phyloP scores from a whole-genome alignment of 2,113 vertebrate species.

The Pachycephala philippinensis region DNA sequence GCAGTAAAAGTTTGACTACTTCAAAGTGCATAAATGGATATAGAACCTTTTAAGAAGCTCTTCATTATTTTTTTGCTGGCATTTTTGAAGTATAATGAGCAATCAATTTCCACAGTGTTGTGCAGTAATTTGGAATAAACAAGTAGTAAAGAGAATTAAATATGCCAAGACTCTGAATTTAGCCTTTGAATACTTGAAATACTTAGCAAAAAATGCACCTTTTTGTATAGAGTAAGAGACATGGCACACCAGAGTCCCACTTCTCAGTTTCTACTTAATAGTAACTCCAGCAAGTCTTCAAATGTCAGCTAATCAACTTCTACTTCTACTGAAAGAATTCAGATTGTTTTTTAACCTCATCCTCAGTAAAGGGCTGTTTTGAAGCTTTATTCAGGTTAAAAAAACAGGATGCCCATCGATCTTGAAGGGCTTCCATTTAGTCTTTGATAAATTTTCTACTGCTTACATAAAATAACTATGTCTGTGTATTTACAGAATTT shows the following conservation, averaged over 20 bases:
- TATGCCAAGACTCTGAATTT: neutral
- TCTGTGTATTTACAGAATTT: neutral
- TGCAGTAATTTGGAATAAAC: neutral
- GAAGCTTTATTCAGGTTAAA: neutral
- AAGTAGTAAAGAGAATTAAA: neutral
- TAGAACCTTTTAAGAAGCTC: neutral
- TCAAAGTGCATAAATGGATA: neutral
- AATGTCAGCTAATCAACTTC: neutral
- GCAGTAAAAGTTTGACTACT: neutral
- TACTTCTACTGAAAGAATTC: neutral
- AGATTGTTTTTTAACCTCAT: neutral
- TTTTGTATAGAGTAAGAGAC: neutral
- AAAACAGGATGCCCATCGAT: neutral
- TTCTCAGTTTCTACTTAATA: neutral
- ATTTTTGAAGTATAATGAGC: neutral
- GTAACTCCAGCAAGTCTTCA: neutral
- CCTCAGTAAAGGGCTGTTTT: neutral
- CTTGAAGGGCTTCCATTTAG: neutral
- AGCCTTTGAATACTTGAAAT: neutral
- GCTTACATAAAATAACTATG: neutral
- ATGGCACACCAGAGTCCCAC: neutral
- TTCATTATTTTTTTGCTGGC: neutral
- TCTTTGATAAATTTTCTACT: neutral
- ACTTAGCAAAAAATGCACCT: neutral
- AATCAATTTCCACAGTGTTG: neutral